Conservation (phyloP, 1,140 invertebrate species). For the Zophobas atratus region DNA sequence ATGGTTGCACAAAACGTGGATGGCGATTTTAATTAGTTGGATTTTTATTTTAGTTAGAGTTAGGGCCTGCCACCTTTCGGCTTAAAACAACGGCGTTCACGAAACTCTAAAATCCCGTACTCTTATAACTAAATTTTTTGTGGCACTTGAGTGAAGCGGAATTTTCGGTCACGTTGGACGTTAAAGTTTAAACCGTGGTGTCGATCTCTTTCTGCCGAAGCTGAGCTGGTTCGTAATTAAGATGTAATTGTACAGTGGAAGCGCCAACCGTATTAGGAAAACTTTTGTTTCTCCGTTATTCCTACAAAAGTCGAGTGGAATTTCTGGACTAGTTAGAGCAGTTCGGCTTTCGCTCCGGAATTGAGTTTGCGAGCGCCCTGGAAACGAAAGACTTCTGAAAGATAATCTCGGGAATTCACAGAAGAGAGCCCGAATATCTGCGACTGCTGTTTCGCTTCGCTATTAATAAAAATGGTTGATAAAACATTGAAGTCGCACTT, state of each 20-base stretch:
- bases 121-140: no score
- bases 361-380: conserved; percentile 40
- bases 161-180: conserved; percentile 7
- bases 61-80: no score
- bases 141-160: neutral
- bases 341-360: conserved; percentile 30
- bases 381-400: conserved; percentile 38
- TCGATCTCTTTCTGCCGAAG: conserved; percentile 13
- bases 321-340: conserved; percentile 44
- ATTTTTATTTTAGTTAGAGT: no score
- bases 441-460: neutral
- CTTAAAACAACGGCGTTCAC: no score
- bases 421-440: conserved; percentile 17
- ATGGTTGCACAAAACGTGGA: no score
- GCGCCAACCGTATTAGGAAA: conserved; percentile 47
- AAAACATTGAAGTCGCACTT: conserved; percentile 46
- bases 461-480: conserved; percentile 45
- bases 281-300: conserved; percentile 46
- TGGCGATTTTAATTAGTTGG: no score
- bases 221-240: conserved; percentile 46
- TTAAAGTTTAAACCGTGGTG: conserved; percentile 31
- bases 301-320: conserved; percentile 37
- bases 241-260: conserved; percentile 46
- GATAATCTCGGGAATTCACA: conserved; percentile 35
- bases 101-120: no score